These are phyloP conservation scores for Moxostoma hubbsi DNA, from an alignment of 2,797 vertebrate genomes.

Conservation along the genomic window DNA sequence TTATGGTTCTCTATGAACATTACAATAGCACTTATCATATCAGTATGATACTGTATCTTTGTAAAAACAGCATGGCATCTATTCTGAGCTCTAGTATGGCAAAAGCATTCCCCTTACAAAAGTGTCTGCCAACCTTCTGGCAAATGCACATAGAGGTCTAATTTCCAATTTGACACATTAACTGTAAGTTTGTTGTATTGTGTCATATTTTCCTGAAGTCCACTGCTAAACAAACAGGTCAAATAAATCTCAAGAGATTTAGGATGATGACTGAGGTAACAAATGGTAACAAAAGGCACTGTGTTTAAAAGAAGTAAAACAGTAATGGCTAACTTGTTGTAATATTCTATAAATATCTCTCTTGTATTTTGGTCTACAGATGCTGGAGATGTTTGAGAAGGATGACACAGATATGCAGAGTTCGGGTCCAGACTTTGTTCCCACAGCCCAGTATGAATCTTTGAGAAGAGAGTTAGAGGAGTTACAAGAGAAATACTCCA, in stretches of 20 bases:
- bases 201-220: no score
- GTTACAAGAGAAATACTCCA: slow-evolving; percentile 77
- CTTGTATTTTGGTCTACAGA: slow-evolving; percentile 68
- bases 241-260: background rate
- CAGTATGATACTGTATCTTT: background rate
- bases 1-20: background rate
- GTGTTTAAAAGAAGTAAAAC: background rate
- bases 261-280: slow-evolving; percentile 5
- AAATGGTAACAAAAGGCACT: background rate
- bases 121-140: no score
- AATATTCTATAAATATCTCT: background rate
- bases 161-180: background rate
- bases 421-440: slow-evolving; percentile 76
- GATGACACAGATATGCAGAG: slow-evolving; percentile 80
- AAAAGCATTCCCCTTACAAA: background rate
- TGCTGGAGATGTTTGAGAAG: slow-evolving; percentile 93
- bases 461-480: slow-evolving; percentile 84
- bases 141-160: no score
- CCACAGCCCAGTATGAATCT: slow-evolving; percentile 81
- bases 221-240: slow-evolving; percentile 26
- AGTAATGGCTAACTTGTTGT: background rate
- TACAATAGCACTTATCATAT: slow-evolving; percentile 18
- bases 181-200: background rate
- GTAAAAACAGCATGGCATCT: slow-evolving; percentile 14
- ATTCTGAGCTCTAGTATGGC: background rate